These are phyloP conservation scores for Nowickia ferox DNA, from an alignment of 2,888 invertebrate species.

Conservation along the genomic window DNA sequence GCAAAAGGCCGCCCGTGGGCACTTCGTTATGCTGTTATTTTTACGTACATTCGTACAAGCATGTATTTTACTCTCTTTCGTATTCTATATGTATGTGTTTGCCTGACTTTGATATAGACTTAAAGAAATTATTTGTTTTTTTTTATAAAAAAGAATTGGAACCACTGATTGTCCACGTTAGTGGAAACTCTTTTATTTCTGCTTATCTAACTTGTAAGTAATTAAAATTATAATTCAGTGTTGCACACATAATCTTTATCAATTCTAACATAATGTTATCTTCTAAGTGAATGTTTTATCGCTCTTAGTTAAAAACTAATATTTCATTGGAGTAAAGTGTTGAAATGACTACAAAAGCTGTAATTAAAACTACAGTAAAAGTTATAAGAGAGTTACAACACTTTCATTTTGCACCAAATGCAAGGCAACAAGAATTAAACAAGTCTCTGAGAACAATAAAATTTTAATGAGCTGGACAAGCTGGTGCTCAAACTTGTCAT, in stretches of 20 bases:
- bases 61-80: no score
- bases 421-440: not conserved
- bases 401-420: slow-evolving; percentile 42
- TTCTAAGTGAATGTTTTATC: not conserved
- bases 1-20: no score
- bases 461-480: slow-evolving; percentile 3
- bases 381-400: slow-evolving; percentile 78
- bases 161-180: no score
- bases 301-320: not conserved
- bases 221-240: no score
- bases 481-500: not conserved
- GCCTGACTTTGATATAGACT: no score
- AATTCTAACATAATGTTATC: not conserved
- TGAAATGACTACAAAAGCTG: slow-evolving; percentile 79
- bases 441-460: slow-evolving; percentile 7
- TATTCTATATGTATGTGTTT: no score
- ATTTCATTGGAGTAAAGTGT: slow-evolving; percentile 74
- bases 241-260: not conserved
- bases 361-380: slow-evolving; percentile 79
- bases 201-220: no score
- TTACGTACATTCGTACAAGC: no score
- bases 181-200: no score
- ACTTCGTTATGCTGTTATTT: no score
- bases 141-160: no score
- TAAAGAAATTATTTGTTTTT: no score